Conservation (phyloP, 2,113 vertebrate genomes). For the Kryptolebias marmoratus region DNA sequence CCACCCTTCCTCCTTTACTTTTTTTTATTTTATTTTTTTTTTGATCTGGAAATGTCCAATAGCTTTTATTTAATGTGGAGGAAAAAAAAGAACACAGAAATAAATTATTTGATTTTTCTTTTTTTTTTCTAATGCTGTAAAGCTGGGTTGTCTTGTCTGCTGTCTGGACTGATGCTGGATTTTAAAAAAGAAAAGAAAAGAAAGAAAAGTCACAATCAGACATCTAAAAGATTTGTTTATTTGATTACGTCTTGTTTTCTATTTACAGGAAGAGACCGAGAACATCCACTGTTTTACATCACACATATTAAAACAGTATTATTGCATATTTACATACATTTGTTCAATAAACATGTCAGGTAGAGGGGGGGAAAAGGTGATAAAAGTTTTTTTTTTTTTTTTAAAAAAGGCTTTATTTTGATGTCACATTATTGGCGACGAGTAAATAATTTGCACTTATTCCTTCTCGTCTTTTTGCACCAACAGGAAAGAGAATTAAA, state of each 20-base stretch:
- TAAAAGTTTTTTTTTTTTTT: slow-evolving; percentile 8
- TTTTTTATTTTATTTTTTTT: slow-evolving; percentile 30
- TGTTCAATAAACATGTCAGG: slow-evolving; percentile 42
- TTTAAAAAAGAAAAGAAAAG: not conserved
- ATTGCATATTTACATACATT: slow-evolving; percentile 64
- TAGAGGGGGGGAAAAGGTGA: slow-evolving; percentile 23
- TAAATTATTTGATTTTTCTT: slow-evolving; percentile 79
- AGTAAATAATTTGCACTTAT: not conserved
- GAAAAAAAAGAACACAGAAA: slow-evolving; percentile 78
- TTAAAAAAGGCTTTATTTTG: slow-evolving; percentile 7
- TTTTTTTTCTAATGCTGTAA: slow-evolving; percentile 79
- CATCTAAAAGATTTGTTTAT: slow-evolving; percentile 51
- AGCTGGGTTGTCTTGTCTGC: slow-evolving; percentile 51
- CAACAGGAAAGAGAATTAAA: slow-evolving; percentile 37
- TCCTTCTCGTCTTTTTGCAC: slow-evolving; percentile 14
- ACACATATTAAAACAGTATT: slow-evolving; percentile 51
- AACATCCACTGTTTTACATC: slow-evolving; percentile 46
- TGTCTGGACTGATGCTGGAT: slow-evolving; percentile 29
- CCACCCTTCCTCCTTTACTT: slow-evolving; percentile 2
- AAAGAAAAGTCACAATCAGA: slow-evolving; percentile 28
- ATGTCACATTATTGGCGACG: not conserved
- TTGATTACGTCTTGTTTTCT: slow-evolving; percentile 44
- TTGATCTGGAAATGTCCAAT: slow-evolving; percentile 75
- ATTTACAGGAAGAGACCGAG: slow-evolving; percentile 50
- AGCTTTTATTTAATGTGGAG: slow-evolving; percentile 80